Percentiles rank a stretch among this genome's conserved stretches.
These are phyloP conservation scores for Cheiracanthium punctorium DNA, from an alignment of 2,888 invertebrate genomes.

Conservation along the genomic window DNA sequence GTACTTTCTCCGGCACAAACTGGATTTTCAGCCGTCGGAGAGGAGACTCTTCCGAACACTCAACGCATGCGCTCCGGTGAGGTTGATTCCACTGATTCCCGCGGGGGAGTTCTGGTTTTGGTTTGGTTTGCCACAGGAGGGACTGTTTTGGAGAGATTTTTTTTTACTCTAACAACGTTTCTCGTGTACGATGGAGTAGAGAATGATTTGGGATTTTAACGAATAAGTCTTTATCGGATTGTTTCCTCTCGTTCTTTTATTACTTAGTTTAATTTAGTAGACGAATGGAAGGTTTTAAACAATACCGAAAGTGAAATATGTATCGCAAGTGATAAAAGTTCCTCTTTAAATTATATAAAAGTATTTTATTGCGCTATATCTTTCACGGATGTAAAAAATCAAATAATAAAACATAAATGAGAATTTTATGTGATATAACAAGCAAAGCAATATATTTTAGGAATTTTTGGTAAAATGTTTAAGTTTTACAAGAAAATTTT, in stretches of 20 bases:
- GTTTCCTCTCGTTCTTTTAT: not conserved
- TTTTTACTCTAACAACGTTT: not conserved
- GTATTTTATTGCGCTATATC: no score
- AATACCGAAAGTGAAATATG: no score
- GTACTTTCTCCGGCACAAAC: slow-evolving; percentile 25
- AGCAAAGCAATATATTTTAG: no score
- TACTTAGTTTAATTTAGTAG: not conserved
- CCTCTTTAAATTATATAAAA: no score
- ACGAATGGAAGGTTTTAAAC: no score
- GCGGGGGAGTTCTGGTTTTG: slow-evolving; percentile 12
- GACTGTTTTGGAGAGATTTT: slow-evolving; percentile 14
- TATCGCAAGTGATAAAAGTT: no score
- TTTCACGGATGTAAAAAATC: no score
- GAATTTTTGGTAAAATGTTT: no score
- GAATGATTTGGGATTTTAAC: slow-evolving; percentile 5
- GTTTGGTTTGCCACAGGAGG: not conserved
- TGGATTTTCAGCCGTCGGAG: slow-evolving; percentile 49
- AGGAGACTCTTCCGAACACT: not conserved
- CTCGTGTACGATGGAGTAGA: not conserved
- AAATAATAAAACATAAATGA: no score
- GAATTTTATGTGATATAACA: no score
- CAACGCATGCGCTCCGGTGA: slow-evolving; percentile 34
- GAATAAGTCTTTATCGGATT: not conserved
- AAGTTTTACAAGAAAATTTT: no score
- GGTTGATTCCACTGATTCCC: slow-evolving; percentile 42